Evolutionary conservation across 2,888 invertebrate genomes (phyloP).

Genomic region (Pseudanteris insignis): DNA sequence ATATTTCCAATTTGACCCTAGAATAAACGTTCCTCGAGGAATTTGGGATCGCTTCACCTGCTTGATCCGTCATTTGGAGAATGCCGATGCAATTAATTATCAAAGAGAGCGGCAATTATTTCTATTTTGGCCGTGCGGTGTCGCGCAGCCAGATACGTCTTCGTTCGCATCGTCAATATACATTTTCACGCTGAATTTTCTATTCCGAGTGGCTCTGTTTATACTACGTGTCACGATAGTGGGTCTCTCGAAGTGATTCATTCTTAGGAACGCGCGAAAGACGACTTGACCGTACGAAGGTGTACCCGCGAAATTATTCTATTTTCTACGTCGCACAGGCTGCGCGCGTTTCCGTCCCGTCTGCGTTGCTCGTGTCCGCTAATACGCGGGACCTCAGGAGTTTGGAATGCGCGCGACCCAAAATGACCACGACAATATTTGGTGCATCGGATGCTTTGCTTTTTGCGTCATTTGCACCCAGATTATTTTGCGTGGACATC

Average conservation of each 20-base stretch:
- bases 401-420: slow-evolving; percentile 29
- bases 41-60: slow-evolving; percentile 23
- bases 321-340: slow-evolving; percentile 59
- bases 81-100: slow-evolving; percentile 28
- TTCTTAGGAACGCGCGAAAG: slow-evolving; percentile 44
- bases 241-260: slow-evolving; percentile 42
- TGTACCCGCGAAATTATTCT: slow-evolving; percentile 48
- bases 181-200: slow-evolving; percentile 11
- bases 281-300: slow-evolving; percentile 38
- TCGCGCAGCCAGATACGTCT: slow-evolving; percentile 18
- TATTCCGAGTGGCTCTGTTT: slow-evolving; percentile 33
- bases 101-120: slow-evolving; percentile 31
- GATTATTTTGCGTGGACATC: not conserved
- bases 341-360: slow-evolving; percentile 54
- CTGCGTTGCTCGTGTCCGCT: slow-evolving; percentile 58
- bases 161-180: slow-evolving; percentile 7
- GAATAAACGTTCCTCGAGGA: not conserved
- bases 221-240: slow-evolving; percentile 39
- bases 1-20: too few relatives aligned
- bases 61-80: slow-evolving; percentile 25
- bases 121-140: slow-evolving; percentile 24
- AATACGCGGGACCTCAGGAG: slow-evolving; percentile 53
- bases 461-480: slow-evolving; percentile 12
- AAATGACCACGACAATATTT: slow-evolving; percentile 26
- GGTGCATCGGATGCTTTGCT: slow-evolving; percentile 7